A percentile compares a stretch with the other conserved stretches of the same genome.
phyloP scores from a whole-genome alignment of 2,888 invertebrate genomes.

The Cantharis nigra region DNA sequence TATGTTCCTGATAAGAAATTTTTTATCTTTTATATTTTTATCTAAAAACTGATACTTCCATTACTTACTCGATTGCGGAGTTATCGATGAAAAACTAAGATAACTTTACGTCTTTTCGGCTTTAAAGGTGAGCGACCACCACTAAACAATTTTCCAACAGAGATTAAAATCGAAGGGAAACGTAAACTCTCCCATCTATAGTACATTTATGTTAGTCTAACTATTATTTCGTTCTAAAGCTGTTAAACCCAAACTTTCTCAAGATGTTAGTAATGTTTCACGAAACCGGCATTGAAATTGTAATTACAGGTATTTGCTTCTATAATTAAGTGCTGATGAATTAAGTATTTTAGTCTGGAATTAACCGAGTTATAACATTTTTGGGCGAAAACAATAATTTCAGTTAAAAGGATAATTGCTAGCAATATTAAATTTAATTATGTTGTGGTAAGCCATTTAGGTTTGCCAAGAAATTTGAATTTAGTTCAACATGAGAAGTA shows the following conservation, averaged over 20 bases:
- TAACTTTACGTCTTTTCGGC: not conserved
- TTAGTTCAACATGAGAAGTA: not conserved
- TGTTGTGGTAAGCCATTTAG: not conserved
- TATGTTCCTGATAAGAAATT: not conserved
- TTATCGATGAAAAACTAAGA: not conserved
- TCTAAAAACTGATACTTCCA: not conserved
- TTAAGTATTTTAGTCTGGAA: not conserved
- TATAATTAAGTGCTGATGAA: not conserved
- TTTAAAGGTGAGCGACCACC: not conserved
- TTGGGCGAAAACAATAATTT: not conserved
- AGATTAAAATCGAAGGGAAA: not conserved
- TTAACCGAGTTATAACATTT: not conserved
- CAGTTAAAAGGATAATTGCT: not conserved
- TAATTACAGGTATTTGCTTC: not conserved
- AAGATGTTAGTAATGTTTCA: not conserved
- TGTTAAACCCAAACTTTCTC: not conserved
- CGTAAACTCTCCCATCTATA: no score
- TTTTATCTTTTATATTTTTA: not conserved
- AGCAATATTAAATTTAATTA: not conserved
- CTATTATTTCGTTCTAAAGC: not conserved
- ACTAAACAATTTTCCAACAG: not conserved
- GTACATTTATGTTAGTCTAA: not conserved
- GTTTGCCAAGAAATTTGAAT: not conserved
- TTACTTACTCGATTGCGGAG: not conserved
- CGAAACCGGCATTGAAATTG: not conserved